A percentile compares a stretch with the other conserved stretches of the same genome.
phyloP scores from a whole-genome alignment of 1,140 invertebrate species.

The Platyura marginata region DNA sequence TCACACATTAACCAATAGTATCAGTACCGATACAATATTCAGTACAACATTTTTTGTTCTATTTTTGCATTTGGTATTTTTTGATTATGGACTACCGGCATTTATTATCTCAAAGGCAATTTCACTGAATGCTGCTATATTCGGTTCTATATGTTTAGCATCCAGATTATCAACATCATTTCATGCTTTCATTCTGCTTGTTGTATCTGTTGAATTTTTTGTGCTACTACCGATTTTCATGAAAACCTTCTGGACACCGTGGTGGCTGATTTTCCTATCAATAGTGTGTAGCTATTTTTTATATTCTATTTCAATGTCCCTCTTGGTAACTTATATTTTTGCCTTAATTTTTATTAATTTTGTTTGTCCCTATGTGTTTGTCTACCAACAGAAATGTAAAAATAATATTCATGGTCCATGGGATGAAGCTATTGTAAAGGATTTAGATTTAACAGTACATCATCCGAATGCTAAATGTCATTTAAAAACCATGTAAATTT shows the following conservation, averaged over 20 bases:
- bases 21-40: conserved; percentile 94
- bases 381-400: conserved; percentile 67
- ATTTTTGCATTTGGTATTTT: conserved; percentile 72
- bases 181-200: conserved; percentile 75
- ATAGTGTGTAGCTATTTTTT: conserved; percentile 22
- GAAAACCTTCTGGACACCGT: conserved; percentile 29
- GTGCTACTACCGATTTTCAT: conserved; percentile 72
- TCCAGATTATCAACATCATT: conserved; percentile 68
- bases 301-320: conserved; percentile 32
- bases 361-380: conserved; percentile 62
- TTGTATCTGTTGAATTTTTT: conserved; percentile 71
- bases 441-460: too few relatives aligned
- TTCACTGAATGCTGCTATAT: conserved; percentile 78
- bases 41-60: conserved; percentile 77
- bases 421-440: conserved; percentile 71
- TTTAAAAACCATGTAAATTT: too few relatives aligned
- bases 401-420: conserved; percentile 91
- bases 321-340: conserved; percentile 38
- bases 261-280: conserved; percentile 16
- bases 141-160: conserved; percentile 83
- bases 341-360: conserved; percentile 45
- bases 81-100: conserved; percentile 73
- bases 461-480: too few relatives aligned
- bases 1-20: conserved; percentile 87
- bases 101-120: conserved; percentile 66